Percentiles rank a stretch among this genome's conserved stretches.
Conservation (phyloP, 1,140 invertebrate species). For the Drosophila erecta region DNA sequence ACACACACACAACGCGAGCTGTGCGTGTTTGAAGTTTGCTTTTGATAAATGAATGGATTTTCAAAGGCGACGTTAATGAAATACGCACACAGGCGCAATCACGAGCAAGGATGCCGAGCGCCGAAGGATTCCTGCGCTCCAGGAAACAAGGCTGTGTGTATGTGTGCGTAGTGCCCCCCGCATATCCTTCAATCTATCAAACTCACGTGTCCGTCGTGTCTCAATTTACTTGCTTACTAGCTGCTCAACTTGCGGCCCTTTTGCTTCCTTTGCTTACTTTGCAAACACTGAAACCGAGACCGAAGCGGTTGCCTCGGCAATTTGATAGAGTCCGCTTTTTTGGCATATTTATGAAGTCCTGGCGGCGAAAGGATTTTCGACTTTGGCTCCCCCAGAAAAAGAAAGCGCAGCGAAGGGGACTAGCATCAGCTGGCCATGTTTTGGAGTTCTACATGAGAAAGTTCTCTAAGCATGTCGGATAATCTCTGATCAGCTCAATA, state of each 20-base stretch:
- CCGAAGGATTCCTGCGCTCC: constrained; percentile 17
- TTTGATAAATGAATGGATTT: constrained; percentile 82
- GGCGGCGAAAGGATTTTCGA: constrained; percentile 1
- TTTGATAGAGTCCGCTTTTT: constrained; percentile 46
- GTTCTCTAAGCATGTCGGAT: too few species aligned
- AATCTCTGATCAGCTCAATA: too few species aligned
- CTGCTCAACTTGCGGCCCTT: constrained; percentile 54
- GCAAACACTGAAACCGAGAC: constrained; percentile 10
- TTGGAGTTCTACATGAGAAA: too few species aligned
- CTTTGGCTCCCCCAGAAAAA: neutral
- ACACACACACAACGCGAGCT: constrained; percentile 9
- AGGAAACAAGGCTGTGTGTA: constrained; percentile 17
- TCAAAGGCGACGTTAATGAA: constrained; percentile 82
- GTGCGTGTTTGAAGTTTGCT: constrained; percentile 80
- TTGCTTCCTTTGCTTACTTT: constrained; percentile 26
- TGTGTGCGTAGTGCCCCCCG: constrained; percentile 8
- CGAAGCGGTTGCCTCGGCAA: constrained; percentile 10
- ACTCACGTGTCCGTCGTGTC: constrained; percentile 79
- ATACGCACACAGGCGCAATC: constrained; percentile 49
- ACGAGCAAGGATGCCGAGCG: constrained; percentile 21
- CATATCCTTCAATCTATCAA: constrained; percentile 76
- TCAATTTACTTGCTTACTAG: constrained; percentile 81
- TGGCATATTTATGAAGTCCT: constrained; percentile 54
- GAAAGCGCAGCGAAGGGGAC: neutral
- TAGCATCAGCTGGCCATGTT: neutral